Percentiles rank a stretch among this genome's conserved stretches.
These are phyloP conservation scores for Megatriorchis doriae DNA, from an alignment of 2,113 vertebrate genomes.

Conservation along the genomic window DNA sequence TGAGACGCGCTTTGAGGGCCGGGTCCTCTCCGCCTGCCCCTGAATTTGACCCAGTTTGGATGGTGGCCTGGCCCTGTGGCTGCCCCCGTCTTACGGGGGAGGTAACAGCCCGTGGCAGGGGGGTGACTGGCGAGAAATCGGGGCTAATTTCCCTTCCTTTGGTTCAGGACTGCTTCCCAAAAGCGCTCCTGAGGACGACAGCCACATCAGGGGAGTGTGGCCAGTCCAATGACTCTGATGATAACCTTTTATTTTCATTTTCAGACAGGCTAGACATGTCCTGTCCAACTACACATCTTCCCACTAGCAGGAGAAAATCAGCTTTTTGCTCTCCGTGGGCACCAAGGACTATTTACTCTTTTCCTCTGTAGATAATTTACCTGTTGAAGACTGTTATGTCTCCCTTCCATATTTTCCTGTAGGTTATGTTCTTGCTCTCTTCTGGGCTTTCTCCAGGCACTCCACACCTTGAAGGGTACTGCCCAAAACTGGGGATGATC, in stretches of 20 bases:
- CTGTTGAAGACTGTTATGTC: accelerated
- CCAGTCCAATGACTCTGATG: not conserved
- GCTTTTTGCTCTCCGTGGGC: not conserved
- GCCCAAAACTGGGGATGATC: not conserved
- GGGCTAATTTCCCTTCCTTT: not conserved
- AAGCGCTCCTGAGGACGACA: not conserved
- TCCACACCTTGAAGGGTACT: no score
- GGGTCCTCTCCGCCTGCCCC: accelerated
- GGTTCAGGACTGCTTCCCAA: not conserved
- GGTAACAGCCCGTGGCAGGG: not conserved
- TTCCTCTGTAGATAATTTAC: no score
- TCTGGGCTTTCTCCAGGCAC: not conserved
- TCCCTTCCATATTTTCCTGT: no score
- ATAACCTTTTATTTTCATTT: not conserved
- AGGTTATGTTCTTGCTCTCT: not conserved
- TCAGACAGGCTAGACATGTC: not conserved
- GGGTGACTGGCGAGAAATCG: accelerated
- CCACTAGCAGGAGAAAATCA: not conserved
- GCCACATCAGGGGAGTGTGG: accelerated
- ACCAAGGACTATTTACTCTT: accelerated
- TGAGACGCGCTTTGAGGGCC: accelerated
- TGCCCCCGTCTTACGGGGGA: accelerated
- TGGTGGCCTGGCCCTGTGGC: no score
- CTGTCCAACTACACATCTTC: not conserved
- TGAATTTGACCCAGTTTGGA: accelerated